Evolutionary conservation across 2,888 invertebrate genomes (phyloP), one percentile per base, ranked within the genome.

Genomic region (Cyclophora albipunctata): DNA sequence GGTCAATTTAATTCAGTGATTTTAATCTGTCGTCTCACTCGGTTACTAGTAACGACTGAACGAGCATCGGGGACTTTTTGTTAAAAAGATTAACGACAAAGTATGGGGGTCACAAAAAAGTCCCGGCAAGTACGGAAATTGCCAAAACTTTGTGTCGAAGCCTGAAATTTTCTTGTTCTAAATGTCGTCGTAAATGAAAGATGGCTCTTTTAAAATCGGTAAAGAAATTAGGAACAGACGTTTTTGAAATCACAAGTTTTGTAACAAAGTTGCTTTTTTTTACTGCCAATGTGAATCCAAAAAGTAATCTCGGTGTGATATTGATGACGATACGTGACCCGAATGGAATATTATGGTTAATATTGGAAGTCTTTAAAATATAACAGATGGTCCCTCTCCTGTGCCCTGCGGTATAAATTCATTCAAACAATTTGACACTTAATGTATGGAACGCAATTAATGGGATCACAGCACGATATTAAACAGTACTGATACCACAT

Each of bases 221-320:
- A 84, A 85, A 86, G 83, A 84, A 86, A 86, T 86, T 85, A 84
- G 81, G 80, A 83, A 84, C 84, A 85, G 83, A 82, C 84, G 84
- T 85, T 84, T 81, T 82, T 76, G 69, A 82, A 78, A 81, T 84
- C 83, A 84, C 79, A 81, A 83, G 81, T 84, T 84, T 77, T 73
- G 75, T 76, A 78, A 81, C 75, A 78, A 77, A 71, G 75, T 71
- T 58, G 54, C 59, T 53, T 54, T 49, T 46, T 45, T 37, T 37
- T 37, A 37, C 37, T 5, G 5, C 37, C 37, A 37, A 37, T 45
- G 52, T 44, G 50, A 46, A 48, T 48, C 49, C 46, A 51, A 51
- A 56, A 51, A 51, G 55, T 51, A 40, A 52, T 44, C 34, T 42
- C 5, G 40, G 3, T n/a, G n/a, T 35, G 44, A 40, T 20, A 42